A percentile compares a stretch with the other conserved stretches of the same genome.
Evolutionary conservation across 1,140 invertebrate genomes (phyloP).

Genomic region (Hirudo medicinalis): DNA sequence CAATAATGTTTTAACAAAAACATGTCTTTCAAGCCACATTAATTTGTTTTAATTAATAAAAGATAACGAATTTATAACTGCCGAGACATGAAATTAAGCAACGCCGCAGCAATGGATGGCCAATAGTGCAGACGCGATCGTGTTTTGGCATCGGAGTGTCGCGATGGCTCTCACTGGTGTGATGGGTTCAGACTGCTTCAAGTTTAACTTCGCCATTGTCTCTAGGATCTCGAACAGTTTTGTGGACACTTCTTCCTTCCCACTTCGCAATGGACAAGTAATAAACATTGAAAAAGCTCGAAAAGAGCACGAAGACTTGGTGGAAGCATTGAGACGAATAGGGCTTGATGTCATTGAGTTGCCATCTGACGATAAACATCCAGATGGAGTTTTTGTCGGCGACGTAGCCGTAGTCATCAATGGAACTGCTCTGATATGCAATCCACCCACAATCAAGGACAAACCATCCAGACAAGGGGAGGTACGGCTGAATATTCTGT

Average conservation of each 20-base stretch:
- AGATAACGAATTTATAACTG: too few relatives aligned
- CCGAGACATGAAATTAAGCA: too few relatives aligned
- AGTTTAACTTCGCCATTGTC: constrained; percentile 26
- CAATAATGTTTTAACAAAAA: too few relatives aligned
- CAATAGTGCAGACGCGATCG: too few relatives aligned
- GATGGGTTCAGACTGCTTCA: constrained; percentile 22
- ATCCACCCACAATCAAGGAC: constrained; percentile 30
- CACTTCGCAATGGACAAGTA: constrained; percentile 8
- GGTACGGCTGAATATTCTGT: constrained; percentile 41
- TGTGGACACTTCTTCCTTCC: constrained; percentile 19
- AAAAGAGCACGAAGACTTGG: constrained; percentile 25
- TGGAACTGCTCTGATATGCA: constrained; percentile 72
- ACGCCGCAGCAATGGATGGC: too few relatives aligned
- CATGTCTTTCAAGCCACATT: too few relatives aligned
- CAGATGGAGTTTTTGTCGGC: constrained; percentile 70
- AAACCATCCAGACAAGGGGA: constrained; percentile 50
- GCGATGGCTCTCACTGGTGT: constrained; percentile 4
- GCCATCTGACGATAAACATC: constrained; percentile 66
- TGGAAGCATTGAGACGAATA: constrained; percentile 53
- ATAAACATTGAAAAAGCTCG: constrained; percentile 28
- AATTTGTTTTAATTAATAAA: too few relatives aligned
- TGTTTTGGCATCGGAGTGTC: too few relatives aligned
- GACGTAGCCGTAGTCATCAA: constrained; percentile 78
- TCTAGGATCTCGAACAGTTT: constrained; percentile 23
- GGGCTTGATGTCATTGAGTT: constrained; percentile 82